Base-by-base conservation (phyloP, 2,888 invertebrate species). In the Ecliptopera silaceata region DNA sequence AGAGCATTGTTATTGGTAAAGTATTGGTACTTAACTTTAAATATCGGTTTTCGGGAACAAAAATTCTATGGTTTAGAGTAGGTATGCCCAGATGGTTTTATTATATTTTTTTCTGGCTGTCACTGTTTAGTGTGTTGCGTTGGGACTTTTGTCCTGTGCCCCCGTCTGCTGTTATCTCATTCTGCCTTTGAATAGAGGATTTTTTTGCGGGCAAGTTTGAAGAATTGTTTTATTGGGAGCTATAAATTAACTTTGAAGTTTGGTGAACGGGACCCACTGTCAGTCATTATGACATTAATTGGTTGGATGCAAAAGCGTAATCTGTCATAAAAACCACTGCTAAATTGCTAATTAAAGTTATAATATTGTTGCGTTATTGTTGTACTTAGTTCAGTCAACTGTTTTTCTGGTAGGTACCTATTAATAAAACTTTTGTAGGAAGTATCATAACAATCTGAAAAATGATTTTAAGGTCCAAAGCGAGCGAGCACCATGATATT, bases 161-260 rank as follows among this genome's bases (percentile, higher is more conserved):
- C 80, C 85, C 70, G 84, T 80, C 79, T 69, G 64, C 82, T 83
- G 86, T 91, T 89, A 88, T 88, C 84, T 88, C 82, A 81, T 81
- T 81, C 73, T 76, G 77, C 76, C 68, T 75, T 77, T 88, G 84
- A 85, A 88, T 87, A 83, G 83, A 74, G 65, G 63, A 69, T 80
- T 88, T 88, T 58, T 89, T 88, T 88, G 84, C 87, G 86, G 86
- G 75, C 68, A 75, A 80, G 72, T 86, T 88, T 82, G 80, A 81
- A 87, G 88, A 88, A 90, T 89, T 88, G 88, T 88, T 90, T 90
- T 88, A 90, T 87, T 83, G 78, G 64, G 66, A 74, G 73, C 80
- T 72, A 88, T 90, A 91, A 90, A 90, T 88, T 83, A 79, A 64
- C 66, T 71, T 68, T 59, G 66, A 75, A 72, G 71, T 59, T 79